Percentiles rank a stretch among this genome's conserved stretches.
Evolutionary conservation across 2,113 vertebrate species (phyloP).

Genomic region (Corvus hawaiiensis): DNA sequence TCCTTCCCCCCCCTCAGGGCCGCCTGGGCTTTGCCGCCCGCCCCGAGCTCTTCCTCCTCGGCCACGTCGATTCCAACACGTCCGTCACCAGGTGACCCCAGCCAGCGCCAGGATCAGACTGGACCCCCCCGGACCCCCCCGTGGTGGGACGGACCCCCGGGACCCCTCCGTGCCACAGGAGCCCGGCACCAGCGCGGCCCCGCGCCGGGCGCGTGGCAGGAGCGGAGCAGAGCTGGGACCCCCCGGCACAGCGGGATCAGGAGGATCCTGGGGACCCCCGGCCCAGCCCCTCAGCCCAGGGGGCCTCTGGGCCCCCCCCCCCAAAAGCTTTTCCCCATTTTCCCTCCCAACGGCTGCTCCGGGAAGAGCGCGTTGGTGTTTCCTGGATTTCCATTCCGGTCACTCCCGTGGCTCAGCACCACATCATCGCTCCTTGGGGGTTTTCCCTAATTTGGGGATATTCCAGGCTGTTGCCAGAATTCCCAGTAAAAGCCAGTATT

Average conservation of each 20-base stretch:
- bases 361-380: accelerated
- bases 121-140: background rate
- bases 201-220: background rate
- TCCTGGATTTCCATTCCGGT: background rate
- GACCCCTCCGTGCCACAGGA: background rate
- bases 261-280: background rate
- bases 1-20: constrained; percentile 52
- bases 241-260: no score
- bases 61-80: constrained; percentile 69
- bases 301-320: background rate
- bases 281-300: background rate
- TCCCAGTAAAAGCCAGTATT: background rate
- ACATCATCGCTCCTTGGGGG: background rate
- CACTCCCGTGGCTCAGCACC: background rate
- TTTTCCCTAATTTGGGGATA: background rate
- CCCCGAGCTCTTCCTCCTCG: constrained; percentile 83
- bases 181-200: background rate
- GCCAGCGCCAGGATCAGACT: accelerated
- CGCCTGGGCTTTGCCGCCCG: constrained; percentile 69
- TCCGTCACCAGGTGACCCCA: constrained; percentile 43
- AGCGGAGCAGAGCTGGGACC: background rate
- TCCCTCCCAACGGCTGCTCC: background rate
- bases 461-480: background rate
- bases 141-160: background rate
- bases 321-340: background rate